Base-by-base conservation (phyloP, 2,888 invertebrate genomes). In the Xiphydria camelus region DNA sequence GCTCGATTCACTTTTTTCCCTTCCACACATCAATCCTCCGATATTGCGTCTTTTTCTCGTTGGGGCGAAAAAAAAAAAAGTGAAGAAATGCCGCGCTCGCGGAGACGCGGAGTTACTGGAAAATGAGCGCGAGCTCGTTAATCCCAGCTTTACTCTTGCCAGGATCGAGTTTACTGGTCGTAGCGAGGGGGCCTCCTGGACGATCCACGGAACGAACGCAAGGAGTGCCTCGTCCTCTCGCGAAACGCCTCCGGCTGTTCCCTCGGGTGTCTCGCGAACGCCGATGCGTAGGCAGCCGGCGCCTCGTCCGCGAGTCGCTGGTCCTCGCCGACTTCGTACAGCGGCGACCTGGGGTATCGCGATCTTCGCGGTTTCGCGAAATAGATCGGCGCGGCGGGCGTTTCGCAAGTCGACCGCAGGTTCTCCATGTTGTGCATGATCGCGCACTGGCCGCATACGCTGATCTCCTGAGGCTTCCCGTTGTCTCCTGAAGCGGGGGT, bases 401-500 rank as follows among this genome's bases (percentile, higher is more conserved):
- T 22, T 15, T 53, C 21, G 12, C 20, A 23, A 32, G 12, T 38
- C 20, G 35, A 40, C 32, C 12, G 42, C 32, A 18, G 38, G 1
- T 44, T 37, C 23, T 29, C 21, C 37, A 37, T 31, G 19, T 44
- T 38, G 31, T 38, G 49, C 17, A 48, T 42, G 18, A 45, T 26
- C 18, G 44, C 46, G 41, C 49, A 57, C 33, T 37, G 49, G 6
- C 45, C 50, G 31, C 50, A 57, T 34, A 45, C 53, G 9, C 40
- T 32, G 9, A 53, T 53, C 4, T 61, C 62, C 31, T 49, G 45
- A 17, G 37, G 37, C 23, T 61, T 58, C 1, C 49, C 45, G 17
- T 62, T 57, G 29, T 59, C 56, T n/a, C 55, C 64, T 64, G 41
- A 22, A 41, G n/a, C n/a, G n/a, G n/a, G n/a, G n/a, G n/a, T n/a